These are phyloP conservation scores for Amphipoea lucens DNA, from an alignment of 2,888 invertebrate genomes.

Conservation along the genomic window DNA sequence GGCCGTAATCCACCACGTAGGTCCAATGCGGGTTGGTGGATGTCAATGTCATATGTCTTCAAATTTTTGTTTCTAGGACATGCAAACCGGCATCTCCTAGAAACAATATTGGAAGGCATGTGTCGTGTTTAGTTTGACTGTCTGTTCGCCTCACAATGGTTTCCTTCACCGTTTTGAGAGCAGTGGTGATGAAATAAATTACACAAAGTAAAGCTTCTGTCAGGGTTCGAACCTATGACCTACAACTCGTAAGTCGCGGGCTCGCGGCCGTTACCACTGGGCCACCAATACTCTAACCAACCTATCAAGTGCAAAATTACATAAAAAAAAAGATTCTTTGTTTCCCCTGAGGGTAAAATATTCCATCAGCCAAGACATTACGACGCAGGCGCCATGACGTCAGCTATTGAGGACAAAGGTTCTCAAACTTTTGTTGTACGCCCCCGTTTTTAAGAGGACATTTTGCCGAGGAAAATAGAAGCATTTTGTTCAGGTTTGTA, in stretches of 20 bases:
- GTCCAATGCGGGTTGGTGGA: no score
- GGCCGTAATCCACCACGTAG: no score
- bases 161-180: background rate
- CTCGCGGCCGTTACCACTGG: background rate
- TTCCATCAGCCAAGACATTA: conserved; percentile 41
- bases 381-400: conserved; percentile 44
- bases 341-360: conserved; percentile 46
- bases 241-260: background rate
- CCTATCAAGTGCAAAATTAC: conserved; percentile 23
- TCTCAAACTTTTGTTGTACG: conserved; percentile 50
- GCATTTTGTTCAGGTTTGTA: conserved; percentile 9
- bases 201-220: background rate
- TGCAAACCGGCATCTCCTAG: no score
- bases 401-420: conserved; percentile 35
- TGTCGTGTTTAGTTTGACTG: no score
- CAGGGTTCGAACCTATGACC: background rate
- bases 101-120: no score
- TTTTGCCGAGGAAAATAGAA: conserved; percentile 21
- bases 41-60: no score
- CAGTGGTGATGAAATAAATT: background rate
- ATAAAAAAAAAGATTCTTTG: conserved; percentile 48
- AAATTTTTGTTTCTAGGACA: no score
- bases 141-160: no score
- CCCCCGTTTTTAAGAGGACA: conserved; percentile 27
- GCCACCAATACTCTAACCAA: background rate